Base-by-base conservation (phyloP, 2,888 invertebrate species). In the Hofmannophila pseudospretella region DNA sequence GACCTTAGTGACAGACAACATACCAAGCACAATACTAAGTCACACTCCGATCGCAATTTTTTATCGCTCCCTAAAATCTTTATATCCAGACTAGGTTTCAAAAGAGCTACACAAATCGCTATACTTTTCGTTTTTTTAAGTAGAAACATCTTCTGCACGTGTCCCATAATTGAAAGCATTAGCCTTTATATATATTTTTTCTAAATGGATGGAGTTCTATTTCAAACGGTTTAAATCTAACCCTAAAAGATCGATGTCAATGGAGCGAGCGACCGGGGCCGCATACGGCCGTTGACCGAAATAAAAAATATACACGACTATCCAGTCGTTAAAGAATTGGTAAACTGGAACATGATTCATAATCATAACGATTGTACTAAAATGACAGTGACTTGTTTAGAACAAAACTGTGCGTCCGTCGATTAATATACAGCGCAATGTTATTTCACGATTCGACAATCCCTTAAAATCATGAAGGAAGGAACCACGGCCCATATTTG, bases 261-360 rank as follows among this genome's bases (percentile, higher is more conserved):
- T 78, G 68, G 77, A 76, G 58, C 70, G 66, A 42, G 50, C 55
- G 73, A 69, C 73, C 71, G 66, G 65, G 68, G 65, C 67, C 67
- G 67, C 45, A 48, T 47, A 50, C 78, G 82, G 79, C 65, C 80
- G 67, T 80, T 82, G 80, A 84, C 82, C 79, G 78, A 74, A 74
- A 74, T 73, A 78, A 80, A 75, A 81, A 80, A 74, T 66, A 69
- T 73, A 75, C 59, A 63, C 49, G 57, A 67, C 59, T 51, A 59
- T 57, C 58, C 58, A 51, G 57, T 60, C 55, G 57, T 61, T 64
- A 53, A 71, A 70, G 68, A 69, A 72, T 72, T 63, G 58, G 65
- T 63, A 75, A 23, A 71, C 71, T 72, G 60, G 71, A 67, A 57
- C 61, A 58, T 70, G 70, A 75, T 67, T 72, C 69, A 66, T 55